Evolutionary conservation across 2,797 vertebrate species (phyloP), one percentile per base, ranked within the genome.

Genomic region (Discoglossus pictus): DNA sequence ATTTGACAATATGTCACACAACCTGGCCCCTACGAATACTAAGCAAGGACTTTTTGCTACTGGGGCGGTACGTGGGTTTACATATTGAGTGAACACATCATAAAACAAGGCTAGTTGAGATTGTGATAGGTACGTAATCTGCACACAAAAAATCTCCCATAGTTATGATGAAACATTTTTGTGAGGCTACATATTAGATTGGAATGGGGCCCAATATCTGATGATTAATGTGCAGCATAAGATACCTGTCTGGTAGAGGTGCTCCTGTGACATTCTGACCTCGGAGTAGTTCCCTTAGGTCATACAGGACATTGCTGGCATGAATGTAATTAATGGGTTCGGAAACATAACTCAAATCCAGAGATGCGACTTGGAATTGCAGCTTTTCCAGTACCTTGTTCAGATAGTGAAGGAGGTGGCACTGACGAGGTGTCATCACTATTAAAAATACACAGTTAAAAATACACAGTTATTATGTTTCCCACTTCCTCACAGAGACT

Each of bases 391-490:
- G 12, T 18, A 71, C 47, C 35, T 55, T 43, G 56, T 75, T 54
- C 6, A 82, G 44, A 63, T 82, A 78, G 20, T 16, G 16, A 47
- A 65, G 50, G 18, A 75, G 61, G 34, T 73, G 65, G 10, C 1
- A 70, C 12, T 75, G 60, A 7, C 59, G 68, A 16, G 61, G 15
- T 6, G 35, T 64, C 13, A 63, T 58, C 44, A 71, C 68, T 71
- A 36, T 36, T 23, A 50, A 1, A 50, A 25, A 43, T 34, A 8
- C 3, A 36, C 10, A 50, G 18, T 25, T 6, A 18, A 18, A 15
- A 24, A 8, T 9, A 47, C 18, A 47, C 6, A 18, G 17, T 17
- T 7, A 23, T 9, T n/a, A 15, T 2, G 3, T 6, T 42, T 4
- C 6, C 10, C 39, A 5, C 16, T 3, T 42, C 4, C 39, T 17